A percentile compares a stretch with the other conserved stretches of the same genome.
Conservation (phyloP, 2,113 vertebrate genomes). For the Toxotes jaculatrix region DNA sequence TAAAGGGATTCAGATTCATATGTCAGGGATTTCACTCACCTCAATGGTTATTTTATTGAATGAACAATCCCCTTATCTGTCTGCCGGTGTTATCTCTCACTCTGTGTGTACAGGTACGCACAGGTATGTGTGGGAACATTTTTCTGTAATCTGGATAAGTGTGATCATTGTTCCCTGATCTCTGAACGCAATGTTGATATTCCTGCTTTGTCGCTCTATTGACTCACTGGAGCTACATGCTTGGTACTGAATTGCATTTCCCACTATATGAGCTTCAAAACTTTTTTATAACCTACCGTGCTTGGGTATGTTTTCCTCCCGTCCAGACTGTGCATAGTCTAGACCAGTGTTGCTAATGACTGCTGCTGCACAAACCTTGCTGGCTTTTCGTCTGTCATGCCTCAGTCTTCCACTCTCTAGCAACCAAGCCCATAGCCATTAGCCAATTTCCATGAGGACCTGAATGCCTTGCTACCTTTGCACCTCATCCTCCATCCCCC, state of each 20-base stretch:
- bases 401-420: background rate
- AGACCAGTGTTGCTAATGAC: background rate
- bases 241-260: background rate
- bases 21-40: constrained; percentile 18
- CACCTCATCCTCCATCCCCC: constrained; percentile 40
- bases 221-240: background rate
- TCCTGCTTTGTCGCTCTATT: constrained; percentile 6
- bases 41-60: constrained; percentile 24
- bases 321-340: background rate
- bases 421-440: constrained; percentile 12
- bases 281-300: background rate
- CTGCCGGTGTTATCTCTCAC: constrained; percentile 29
- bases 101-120: constrained; percentile 16
- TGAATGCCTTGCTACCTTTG: constrained; percentile 26
- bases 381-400: background rate
- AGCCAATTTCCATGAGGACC: constrained; percentile 50
- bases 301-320: background rate
- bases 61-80: constrained; percentile 12
- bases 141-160: constrained; percentile 21
- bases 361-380: background rate
- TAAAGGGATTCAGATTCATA: background rate
- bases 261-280: background rate
- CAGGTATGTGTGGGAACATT: constrained; percentile 52
- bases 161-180: constrained; percentile 27
- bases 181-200: constrained; percentile 26